These are phyloP conservation scores for Toxonevra muliebris DNA, from an alignment of 2,888 invertebrate species.

Conservation along the genomic window DNA sequence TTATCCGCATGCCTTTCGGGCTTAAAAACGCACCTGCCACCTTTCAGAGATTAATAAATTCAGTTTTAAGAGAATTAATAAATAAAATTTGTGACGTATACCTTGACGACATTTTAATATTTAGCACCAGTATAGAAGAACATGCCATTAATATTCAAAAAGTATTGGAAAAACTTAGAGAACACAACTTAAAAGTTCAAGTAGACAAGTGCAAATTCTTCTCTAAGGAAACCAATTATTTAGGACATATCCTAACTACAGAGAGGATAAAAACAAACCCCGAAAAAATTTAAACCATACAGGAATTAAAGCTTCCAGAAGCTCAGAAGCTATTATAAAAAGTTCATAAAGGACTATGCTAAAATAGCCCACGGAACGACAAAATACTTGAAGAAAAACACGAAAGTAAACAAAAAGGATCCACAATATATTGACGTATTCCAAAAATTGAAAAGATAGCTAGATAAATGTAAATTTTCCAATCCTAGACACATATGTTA, in stretches of 20 bases:
- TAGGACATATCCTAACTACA: constrained; percentile 13
- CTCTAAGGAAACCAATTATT: no score
- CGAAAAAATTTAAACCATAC: constrained; percentile 22
- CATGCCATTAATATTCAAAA: constrained; percentile 28
- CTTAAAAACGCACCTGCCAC: constrained; percentile 21
- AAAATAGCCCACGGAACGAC: constrained; percentile 40
- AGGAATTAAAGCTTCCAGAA: constrained; percentile 10
- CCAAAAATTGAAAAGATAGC: background rate
- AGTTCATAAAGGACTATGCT: constrained; percentile 32
- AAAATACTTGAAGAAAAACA: background rate
- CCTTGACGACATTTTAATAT: constrained; percentile 18
- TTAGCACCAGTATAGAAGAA: constrained; percentile 33
- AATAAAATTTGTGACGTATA: no score
- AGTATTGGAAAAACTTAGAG: constrained; percentile 22
- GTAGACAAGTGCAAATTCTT: no score
- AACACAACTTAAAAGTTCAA: no score
- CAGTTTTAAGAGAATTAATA: no score
- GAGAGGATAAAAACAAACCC: constrained; percentile 14
- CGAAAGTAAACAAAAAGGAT: background rate
- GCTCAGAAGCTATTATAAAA: constrained; percentile 26
- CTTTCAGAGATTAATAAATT: constrained; percentile 17
- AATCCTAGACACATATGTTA: background rate
- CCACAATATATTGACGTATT: constrained; percentile 2
- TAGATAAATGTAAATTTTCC: background rate
- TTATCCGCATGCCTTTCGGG: no score